Percentiles rank a stretch among this genome's conserved stretches.
Conservation (phyloP, 2,797 vertebrate genomes). For the Todus mexicanus region DNA sequence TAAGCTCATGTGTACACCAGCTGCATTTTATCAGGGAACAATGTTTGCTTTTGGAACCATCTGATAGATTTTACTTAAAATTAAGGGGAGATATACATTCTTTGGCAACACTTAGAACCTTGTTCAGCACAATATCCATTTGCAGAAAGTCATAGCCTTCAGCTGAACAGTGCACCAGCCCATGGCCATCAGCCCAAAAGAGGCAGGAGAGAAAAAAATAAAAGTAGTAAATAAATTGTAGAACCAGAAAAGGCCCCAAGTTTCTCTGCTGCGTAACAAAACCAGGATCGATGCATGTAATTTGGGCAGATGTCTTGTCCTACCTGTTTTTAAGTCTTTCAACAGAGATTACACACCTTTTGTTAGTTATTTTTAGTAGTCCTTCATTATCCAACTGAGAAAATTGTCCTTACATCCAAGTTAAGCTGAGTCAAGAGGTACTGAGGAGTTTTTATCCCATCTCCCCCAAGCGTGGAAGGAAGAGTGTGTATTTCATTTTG, state of each 20-base stretch:
- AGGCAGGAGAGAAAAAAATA: not conserved
- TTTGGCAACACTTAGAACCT: not conserved
- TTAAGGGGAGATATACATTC: not conserved
- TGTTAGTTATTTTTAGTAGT: not conserved
- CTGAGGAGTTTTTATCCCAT: not conserved
- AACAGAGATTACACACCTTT: not conserved
- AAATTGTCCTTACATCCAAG: not conserved
- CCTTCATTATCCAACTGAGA: not conserved
- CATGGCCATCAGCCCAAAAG: not conserved
- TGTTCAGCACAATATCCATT: not conserved
- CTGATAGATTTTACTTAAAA: conserved; percentile 19
- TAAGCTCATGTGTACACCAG: conserved; percentile 45
- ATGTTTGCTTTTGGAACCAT: conserved; percentile 25
- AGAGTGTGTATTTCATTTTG: not conserved
- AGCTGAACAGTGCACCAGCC: not conserved
- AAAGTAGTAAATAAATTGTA: rapidly evolving
- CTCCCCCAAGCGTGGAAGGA: not conserved
- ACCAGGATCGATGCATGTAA: not conserved
- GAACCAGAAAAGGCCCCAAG: not conserved
- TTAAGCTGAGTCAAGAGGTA: not conserved
- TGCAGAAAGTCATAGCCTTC: not conserved
- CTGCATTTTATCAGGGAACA: conserved; percentile 41
- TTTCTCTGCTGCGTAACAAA: not conserved
- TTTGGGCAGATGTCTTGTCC: not conserved
- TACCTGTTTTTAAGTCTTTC: not conserved